Conservation (phyloP, 2,113 vertebrate genomes). For the Prionailurus viverrinus region DNA sequence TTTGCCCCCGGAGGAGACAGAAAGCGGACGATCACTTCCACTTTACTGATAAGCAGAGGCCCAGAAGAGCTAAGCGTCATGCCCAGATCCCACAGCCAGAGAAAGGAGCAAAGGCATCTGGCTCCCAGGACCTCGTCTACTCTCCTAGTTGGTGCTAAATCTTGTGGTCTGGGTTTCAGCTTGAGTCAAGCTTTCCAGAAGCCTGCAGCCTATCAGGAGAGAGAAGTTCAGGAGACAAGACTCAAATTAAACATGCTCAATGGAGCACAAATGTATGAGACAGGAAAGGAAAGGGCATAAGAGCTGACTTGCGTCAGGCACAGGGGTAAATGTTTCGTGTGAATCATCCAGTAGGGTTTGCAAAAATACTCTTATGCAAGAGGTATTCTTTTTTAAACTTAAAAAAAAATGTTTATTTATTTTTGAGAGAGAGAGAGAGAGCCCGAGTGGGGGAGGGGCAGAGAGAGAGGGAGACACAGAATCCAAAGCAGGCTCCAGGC, state of each 20-base stretch:
- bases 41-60: neutral
- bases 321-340: accelerated
- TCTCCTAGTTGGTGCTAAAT: neutral
- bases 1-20: neutral
- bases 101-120: neutral
- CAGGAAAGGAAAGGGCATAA: neutral
- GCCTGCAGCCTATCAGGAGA: neutral
- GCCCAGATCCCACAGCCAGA: neutral
- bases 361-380: neutral
- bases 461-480: too few species aligned
- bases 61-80: accelerated
- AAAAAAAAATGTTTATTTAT: too few species aligned
- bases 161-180: neutral
- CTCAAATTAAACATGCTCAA: neutral
- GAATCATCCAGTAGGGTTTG: neutral
- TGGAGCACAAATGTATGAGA: neutral
- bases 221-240: neutral
- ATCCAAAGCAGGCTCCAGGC: too few species aligned
- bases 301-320: neutral
- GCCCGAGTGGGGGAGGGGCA: too few species aligned
- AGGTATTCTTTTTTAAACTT: neutral
- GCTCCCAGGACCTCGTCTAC: neutral
- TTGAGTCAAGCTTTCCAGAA: neutral
- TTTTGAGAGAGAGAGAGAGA: too few species aligned
- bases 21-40: neutral